phyloP scores from a whole-genome alignment of 2,113 vertebrate species.

The Lichenostomus cassidix region DNA sequence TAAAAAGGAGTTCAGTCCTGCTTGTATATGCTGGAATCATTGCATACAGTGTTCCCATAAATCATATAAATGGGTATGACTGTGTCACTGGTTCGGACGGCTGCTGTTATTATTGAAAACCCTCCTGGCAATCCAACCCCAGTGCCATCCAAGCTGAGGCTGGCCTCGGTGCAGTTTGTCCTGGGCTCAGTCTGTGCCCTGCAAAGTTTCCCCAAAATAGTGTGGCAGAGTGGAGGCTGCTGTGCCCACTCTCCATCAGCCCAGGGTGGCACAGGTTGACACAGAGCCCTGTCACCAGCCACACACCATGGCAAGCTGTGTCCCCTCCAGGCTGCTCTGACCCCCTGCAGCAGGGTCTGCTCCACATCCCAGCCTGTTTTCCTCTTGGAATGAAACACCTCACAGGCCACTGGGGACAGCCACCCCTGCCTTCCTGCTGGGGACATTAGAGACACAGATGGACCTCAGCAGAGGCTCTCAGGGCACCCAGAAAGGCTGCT shows the following conservation, averaged over 20 bases:
- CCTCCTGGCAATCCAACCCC: background rate
- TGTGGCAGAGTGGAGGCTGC: background rate
- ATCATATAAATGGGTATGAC: conserved; percentile 47
- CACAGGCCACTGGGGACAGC: background rate
- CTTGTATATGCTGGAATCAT: conserved; percentile 62
- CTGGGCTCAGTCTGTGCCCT: background rate
- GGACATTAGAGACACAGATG: background rate
- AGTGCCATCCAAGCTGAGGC: background rate
- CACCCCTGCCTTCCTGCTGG: background rate
- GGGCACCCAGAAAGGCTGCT: background rate
- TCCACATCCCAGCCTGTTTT: background rate
- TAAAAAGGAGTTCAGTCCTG: conserved; percentile 59
- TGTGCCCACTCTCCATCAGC: background rate
- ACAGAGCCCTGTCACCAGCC: background rate
- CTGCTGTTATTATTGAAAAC: conserved; percentile 56
- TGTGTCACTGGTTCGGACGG: background rate
- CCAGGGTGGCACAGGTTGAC: background rate
- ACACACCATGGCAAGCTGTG: accelerated
- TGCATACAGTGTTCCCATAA: conserved; percentile 34
- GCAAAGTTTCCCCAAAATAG: background rate
- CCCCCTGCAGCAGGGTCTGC: background rate
- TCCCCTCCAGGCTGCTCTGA: background rate
- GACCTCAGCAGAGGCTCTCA: background rate
- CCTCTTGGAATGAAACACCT: background rate
- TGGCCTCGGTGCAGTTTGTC: background rate